Percentiles rank a stretch among this genome's conserved stretches.
Evolutionary conservation across 1,140 invertebrate species (phyloP).

Genomic region (Chironomus striatipennis): DNA sequence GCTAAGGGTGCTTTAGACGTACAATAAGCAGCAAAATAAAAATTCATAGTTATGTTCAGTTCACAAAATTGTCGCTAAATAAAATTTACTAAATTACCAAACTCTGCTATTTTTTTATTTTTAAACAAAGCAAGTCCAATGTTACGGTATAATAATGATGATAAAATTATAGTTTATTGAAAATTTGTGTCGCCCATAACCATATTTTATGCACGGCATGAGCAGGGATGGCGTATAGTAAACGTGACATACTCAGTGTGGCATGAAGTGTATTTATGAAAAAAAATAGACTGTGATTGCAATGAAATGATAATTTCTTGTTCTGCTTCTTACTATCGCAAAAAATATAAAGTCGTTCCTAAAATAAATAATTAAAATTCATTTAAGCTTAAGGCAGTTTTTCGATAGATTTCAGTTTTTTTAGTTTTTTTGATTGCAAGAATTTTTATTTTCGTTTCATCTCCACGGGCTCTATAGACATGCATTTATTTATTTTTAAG

Average conservation of each 20-base stretch:
- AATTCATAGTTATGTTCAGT: too few relatives aligned
- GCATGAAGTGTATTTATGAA: neutral
- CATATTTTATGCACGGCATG: neutral
- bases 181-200: neutral
- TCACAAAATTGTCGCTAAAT: too few relatives aligned
- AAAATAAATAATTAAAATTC: slow-evolving; percentile 10
- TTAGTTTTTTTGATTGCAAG: neutral
- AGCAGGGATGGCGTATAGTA: too few relatives aligned
- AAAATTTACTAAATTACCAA: too few relatives aligned
- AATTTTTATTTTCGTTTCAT: neutral
- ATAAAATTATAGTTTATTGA: neutral
- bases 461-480: neutral
- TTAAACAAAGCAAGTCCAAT: neutral
- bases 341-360: neutral
- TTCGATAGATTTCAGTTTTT: neutral
- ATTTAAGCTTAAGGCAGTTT: neutral
- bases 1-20: too few relatives aligned
- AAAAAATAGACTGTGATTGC: neutral
- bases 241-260: neutral
- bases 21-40: too few relatives aligned
- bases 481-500: neutral
- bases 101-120: too few relatives aligned
- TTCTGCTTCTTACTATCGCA: neutral
- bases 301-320: neutral
- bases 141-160: slow-evolving; percentile 4